These are phyloP conservation scores for Rhysida immarginata DNA, from an alignment of 1,140 invertebrate genomes.

Conservation along the genomic window DNA sequence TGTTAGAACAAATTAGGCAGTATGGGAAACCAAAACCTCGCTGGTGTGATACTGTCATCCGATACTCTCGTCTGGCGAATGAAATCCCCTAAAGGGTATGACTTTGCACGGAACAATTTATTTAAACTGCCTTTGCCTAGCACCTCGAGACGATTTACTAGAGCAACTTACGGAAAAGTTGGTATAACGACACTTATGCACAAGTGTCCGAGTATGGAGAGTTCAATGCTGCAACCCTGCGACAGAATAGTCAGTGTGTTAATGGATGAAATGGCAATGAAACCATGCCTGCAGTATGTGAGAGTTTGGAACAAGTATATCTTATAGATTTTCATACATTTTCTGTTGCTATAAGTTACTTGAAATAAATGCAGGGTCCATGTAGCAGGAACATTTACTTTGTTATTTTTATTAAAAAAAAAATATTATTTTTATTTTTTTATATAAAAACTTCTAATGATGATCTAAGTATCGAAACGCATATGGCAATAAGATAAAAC, in stretches of 20 bases:
- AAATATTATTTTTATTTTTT: too few species aligned
- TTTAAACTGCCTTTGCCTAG: background rate
- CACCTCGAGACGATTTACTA: background rate
- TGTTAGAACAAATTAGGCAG: background rate
- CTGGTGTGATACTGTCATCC: background rate
- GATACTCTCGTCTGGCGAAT: background rate
- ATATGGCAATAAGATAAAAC: too few species aligned
- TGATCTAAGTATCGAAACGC: too few species aligned
- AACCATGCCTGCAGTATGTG: background rate
- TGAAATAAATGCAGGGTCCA: too few species aligned
- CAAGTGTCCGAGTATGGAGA: background rate
- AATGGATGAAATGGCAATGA: conserved; percentile 3
- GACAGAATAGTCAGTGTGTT: background rate
- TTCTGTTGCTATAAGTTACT: too few species aligned
- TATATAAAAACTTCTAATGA: too few species aligned
- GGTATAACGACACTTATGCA: background rate
- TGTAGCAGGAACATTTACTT: too few species aligned
- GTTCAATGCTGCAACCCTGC: background rate
- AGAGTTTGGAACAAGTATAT: too few species aligned
- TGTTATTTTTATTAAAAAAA: too few species aligned
- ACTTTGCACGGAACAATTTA: background rate
- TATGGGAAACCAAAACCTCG: background rate
- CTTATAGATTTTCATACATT: too few species aligned
- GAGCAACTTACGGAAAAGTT: background rate
- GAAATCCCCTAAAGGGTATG: background rate